phyloP scores from a whole-genome alignment of 1,140 invertebrate genomes.

The Philotrypesis tridentata region DNA sequence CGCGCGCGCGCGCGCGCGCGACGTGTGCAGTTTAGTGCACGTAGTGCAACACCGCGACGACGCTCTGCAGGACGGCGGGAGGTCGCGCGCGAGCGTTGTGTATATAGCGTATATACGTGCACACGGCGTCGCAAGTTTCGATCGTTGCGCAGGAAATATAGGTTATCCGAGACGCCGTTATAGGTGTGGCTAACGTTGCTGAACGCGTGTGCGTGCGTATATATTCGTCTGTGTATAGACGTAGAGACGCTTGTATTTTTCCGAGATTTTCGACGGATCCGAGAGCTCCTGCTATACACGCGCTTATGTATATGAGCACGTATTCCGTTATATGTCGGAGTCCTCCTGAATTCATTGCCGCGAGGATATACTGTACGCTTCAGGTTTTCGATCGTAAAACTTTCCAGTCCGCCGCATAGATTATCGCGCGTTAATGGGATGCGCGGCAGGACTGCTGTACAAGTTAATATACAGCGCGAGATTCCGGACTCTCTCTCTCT shows the following conservation, averaged over 20 bases:
- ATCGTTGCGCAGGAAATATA: slow-evolving; percentile 39
- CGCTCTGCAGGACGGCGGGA: background rate
- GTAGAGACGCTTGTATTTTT: too few relatives aligned
- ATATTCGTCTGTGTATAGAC: too few relatives aligned
- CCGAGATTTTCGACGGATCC: background rate
- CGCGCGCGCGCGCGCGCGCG: too few relatives aligned
- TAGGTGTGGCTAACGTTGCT: slow-evolving; percentile 27
- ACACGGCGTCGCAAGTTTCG: slow-evolving; percentile 35
- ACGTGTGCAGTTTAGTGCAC: too few relatives aligned
- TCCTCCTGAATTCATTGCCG: background rate
- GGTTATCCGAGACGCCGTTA: slow-evolving; percentile 10
- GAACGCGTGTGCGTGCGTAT: background rate
- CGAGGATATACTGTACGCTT: background rate
- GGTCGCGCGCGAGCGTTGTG: too few relatives aligned
- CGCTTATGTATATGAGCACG: background rate
- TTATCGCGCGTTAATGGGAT: too few relatives aligned
- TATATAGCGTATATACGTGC: too few relatives aligned
- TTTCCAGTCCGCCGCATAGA: too few relatives aligned
- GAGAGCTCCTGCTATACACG: background rate
- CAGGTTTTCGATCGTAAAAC: background rate
- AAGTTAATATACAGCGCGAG: too few relatives aligned
- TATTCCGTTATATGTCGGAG: background rate
- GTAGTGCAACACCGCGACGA: too few relatives aligned
- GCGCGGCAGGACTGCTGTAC: too few relatives aligned
- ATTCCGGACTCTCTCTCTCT: too few relatives aligned